Evolutionary conservation across 1,140 invertebrate species (phyloP), one percentile per base, ranked within the genome.

Genomic region (Helicoverpa zea): DNA sequence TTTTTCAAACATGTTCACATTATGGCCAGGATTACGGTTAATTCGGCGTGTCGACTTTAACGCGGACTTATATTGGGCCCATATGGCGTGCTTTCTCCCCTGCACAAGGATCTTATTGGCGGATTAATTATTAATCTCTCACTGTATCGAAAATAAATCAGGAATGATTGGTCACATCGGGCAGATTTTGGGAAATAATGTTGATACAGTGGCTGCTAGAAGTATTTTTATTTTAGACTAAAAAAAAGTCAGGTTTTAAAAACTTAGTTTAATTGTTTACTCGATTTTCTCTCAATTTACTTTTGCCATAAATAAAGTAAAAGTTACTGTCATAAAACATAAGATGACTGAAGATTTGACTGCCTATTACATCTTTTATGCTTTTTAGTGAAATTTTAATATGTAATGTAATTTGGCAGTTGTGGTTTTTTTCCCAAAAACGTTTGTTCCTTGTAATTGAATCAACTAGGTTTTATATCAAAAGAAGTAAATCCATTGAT

Each of bases 1-100:
- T 86, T 93, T 90, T 91, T 87, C 87, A 89, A 90, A 91, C 81
- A 88, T 91, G 88, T 89, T 89, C 89, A 87, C 90, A 90, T 91
- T 88, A 90, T 87, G 88, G 87, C 76, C 81, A 59, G 90, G 90
- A 92, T 94, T 94, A 94, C 84, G 81, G 84, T 85, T 90, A 92
- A 92, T 90, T 87, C 88, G 59, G 82, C 86, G 86, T 83, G 88
- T 89, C 87, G 86, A 84, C 81, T 84, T 84, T 66, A 81, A 86
- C 83, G 72, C 79, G 80, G 84, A 74, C 83, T 84, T 88, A 89
- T 91, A 94, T 94, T 92, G 91, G 88, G 87, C 91, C 87, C 92
- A 94, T 92, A 94, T 94, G 82, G 82, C 82, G 78, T 72, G 14
- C n/a, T 80, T 80, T 23, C 73, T 64, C 56, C 54, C 49, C 23